Percentiles rank a stretch among this genome's conserved stretches.
These are phyloP conservation scores for Drosophila busckii DNA, from an alignment of 1,140 invertebrate genomes.

Conservation along the genomic window DNA sequence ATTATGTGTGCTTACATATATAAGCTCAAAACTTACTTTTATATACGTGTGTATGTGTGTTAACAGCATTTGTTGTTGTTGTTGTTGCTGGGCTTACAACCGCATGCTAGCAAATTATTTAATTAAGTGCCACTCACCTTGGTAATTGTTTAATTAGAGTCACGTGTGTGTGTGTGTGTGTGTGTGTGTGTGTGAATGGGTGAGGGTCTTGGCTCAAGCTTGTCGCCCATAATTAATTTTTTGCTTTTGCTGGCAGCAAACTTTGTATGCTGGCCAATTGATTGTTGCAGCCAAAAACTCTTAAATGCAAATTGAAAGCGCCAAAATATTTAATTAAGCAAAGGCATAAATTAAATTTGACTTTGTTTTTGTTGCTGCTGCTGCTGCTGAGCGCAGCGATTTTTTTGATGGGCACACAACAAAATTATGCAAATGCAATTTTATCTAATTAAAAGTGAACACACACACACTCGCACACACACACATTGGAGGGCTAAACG, in stretches of 20 bases:
- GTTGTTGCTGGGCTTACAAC: conserved; percentile 29
- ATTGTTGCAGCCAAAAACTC: conserved; percentile 24
- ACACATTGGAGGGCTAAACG: too few species aligned
- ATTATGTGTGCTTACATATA: not conserved
- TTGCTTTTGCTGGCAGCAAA: too few species aligned
- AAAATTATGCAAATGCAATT: conserved; percentile 67
- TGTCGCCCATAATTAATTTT: conserved; percentile 34
- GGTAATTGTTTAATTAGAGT: conserved; percentile 66
- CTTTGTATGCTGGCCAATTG: conserved; percentile 26
- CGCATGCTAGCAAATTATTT: conserved; percentile 64
- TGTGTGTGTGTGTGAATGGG: conserved; percentile 9
- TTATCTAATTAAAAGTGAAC: conserved; percentile 69
- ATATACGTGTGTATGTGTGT: not conserved
- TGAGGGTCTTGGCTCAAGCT: conserved; percentile 4
- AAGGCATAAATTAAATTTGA: conserved; percentile 53
- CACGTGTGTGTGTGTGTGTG: conserved; percentile 18
- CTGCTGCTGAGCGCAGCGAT: too few species aligned
- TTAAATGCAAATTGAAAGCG: conserved; percentile 41
- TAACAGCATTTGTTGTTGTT: conserved; percentile 1
- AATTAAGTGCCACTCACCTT: conserved; percentile 69
- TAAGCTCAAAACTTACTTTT: too few species aligned
- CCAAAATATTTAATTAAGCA: conserved; percentile 54
- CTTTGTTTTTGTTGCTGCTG: too few species aligned
- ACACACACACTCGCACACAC: conserved; percentile 11
- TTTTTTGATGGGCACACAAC: conserved; percentile 46